Percentiles rank a stretch among this genome's conserved stretches.
Evolutionary conservation across 2,888 invertebrate genomes (phyloP).

Genomic region (Sinohyriopsis cumingii): DNA sequence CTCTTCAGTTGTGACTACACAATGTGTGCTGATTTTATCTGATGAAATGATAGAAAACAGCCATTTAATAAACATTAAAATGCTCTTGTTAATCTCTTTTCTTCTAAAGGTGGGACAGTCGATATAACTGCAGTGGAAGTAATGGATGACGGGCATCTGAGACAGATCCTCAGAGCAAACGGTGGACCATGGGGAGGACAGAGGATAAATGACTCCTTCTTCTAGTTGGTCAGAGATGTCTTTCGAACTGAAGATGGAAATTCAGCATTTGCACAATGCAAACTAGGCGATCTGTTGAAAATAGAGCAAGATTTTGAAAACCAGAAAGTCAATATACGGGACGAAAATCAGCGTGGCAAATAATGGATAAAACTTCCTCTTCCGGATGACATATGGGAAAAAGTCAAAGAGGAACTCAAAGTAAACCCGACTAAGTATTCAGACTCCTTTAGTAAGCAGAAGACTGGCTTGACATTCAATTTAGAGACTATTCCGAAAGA

Average conservation of each 20-base stretch:
- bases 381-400: slow-evolving; percentile 7
- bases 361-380: slow-evolving; percentile 12
- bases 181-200: slow-evolving; percentile 20
- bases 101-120: slow-evolving; percentile 24
- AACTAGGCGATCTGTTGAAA: slow-evolving; percentile 13
- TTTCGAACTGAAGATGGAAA: slow-evolving; percentile 18
- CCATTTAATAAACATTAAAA: too few relatives aligned
- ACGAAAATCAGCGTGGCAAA: slow-evolving; percentile 4
- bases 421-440: slow-evolving; percentile 5
- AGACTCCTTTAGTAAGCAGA: slow-evolving; percentile 5
- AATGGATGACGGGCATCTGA: slow-evolving; percentile 10
- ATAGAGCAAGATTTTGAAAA: slow-evolving; percentile 30
- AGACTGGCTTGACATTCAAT: slow-evolving; percentile 13
- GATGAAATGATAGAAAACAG: too few relatives aligned
- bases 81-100: neutral
- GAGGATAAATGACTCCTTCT: slow-evolving; percentile 23
- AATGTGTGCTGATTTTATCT: too few relatives aligned
- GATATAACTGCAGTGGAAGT: slow-evolving; percentile 27
- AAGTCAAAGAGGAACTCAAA: slow-evolving; percentile 3
- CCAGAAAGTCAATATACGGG: slow-evolving; percentile 20
- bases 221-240: slow-evolving; percentile 17
- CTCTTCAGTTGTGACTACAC: too few relatives aligned
- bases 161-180: slow-evolving; percentile 12
- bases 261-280: slow-evolving; percentile 5
- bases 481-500: slow-evolving; percentile 8